Evolutionary conservation across 2,888 invertebrate genomes (phyloP).

Genomic region (Dioctria rufipes): DNA sequence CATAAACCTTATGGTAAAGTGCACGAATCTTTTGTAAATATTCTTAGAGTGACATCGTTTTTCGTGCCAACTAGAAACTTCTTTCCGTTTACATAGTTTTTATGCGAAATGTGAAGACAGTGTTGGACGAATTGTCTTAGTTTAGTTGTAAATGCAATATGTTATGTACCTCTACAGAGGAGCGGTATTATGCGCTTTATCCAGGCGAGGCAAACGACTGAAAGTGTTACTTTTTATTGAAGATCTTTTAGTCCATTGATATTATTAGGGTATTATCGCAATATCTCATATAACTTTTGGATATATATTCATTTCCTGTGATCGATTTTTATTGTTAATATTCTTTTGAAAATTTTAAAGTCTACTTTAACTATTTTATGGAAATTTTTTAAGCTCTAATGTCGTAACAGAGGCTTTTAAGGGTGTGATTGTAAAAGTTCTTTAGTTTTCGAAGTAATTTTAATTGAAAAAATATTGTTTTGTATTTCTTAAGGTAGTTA

Average conservation of each 20-base stretch:
- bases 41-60: slow-evolving; percentile 20
- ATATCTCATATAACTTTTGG: slow-evolving; percentile 35
- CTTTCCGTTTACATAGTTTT: neutral
- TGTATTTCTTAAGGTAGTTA: too few species aligned
- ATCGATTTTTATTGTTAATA: slow-evolving; percentile 22
- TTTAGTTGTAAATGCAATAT: neutral
- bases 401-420: too few species aligned
- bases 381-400: too few species aligned
- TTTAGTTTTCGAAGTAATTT: too few species aligned
- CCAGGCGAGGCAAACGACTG: neutral
- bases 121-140: slow-evolving; percentile 12
- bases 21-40: slow-evolving; percentile 29
- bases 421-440: too few species aligned
- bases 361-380: neutral
- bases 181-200: neutral
- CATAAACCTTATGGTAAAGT: neutral
- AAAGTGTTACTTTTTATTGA: neutral
- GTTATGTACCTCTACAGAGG: neutral
- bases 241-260: neutral
- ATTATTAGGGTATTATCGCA: slow-evolving; percentile 26
- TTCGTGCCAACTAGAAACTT: slow-evolving; percentile 44
- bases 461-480: too few species aligned
- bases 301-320: slow-evolving; percentile 42
- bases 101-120: neutral
- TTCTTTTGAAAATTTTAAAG: slow-evolving; percentile 23